Percentiles rank a stretch among this genome's conserved stretches.
Evolutionary conservation across 2,113 vertebrate genomes (phyloP).

Genomic region (Nettapus auritus): DNA sequence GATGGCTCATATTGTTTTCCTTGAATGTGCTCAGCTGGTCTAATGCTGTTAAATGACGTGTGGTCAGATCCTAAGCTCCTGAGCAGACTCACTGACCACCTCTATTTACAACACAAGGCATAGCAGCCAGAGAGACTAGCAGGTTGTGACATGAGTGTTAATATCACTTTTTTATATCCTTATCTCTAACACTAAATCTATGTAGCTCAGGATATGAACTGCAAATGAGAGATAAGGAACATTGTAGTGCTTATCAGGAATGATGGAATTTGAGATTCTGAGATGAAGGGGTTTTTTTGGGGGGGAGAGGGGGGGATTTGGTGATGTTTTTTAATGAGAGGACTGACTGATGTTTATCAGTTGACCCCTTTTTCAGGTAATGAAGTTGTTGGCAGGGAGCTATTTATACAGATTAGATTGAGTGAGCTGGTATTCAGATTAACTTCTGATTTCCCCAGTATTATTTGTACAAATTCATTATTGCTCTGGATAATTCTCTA

Average conservation of each 20-base stretch:
- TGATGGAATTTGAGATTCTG: slow-evolving; percentile 45
- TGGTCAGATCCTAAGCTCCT: background rate
- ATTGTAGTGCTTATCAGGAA: slow-evolving; percentile 16
- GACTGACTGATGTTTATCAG: slow-evolving; percentile 58
- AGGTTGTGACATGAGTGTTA: background rate
- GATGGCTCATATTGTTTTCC: background rate
- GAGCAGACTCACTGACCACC: background rate
- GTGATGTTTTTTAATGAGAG: background rate
- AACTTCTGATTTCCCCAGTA: slow-evolving; percentile 42
- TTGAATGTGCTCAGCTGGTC: background rate
- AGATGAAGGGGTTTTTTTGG: background rate
- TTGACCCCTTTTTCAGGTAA: slow-evolving; percentile 59
- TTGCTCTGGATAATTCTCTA: slow-evolving; percentile 17
- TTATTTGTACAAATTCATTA: slow-evolving; percentile 42
- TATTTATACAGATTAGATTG: slow-evolving; percentile 21
- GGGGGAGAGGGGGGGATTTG: background rate
- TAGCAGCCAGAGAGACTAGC: background rate
- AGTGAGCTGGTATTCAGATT: slow-evolving; percentile 5
- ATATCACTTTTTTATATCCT: slow-evolving; percentile 20
- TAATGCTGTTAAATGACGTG: background rate
- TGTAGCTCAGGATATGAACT: slow-evolving; percentile 52
- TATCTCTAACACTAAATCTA: slow-evolving; percentile 50
- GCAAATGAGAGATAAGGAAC: slow-evolving; percentile 54
- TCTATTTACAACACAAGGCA: background rate
- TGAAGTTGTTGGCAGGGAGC: slow-evolving; percentile 15